Evolutionary conservation across 2,113 vertebrate species (phyloP), one percentile per base, ranked within the genome.

Genomic region (Microcebus griseorufus): DNA sequence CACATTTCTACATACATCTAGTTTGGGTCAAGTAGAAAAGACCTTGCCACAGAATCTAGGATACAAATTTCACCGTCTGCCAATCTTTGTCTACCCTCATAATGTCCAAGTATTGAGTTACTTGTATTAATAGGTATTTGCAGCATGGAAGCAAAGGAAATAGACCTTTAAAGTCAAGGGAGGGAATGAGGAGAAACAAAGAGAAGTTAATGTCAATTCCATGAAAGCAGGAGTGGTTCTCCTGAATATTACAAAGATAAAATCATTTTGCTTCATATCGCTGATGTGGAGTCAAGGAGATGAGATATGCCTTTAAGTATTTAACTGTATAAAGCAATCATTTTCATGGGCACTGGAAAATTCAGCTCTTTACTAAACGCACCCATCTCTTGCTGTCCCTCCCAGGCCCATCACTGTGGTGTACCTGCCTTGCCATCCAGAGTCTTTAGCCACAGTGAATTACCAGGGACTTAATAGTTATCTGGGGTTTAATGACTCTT

Each of bases 391-490:
- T 75, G 1, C 42, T 96, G 95, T 4, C 27, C 93, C 42, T 95
- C 64, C 90, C 96, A 93, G 42, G 11, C 16, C 32, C 11, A 39
- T 88, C 88, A 64, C 75, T 83, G 20, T 90, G 93, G 85, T 86
- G 55, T 87, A 39, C 34, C 22, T 97, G 64, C 65, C 55, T 90
- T 6, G 1, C 81, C 80, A 92, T 73, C 94, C 29, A 67, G 72
- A 95, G 88, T n/a, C 25, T 88, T 97, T 88, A 97, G 93, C 94
- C 23, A 72, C 60, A 94, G 80, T 62, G 73, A 90, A 97, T 96
- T 22, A 95, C 32, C 69, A 95, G 97, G 58, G 78, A 94, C 96
- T 96, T 97, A 98, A 97, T 95, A 82, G 95, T 64, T 92, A 37
- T 42, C 58, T 97, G 70, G 51, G 94, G 73, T 86, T 97, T 95